Evolutionary conservation across 2,797 vertebrate genomes (phyloP), one percentile per base, ranked within the genome.

Genomic region (Falco berigora): DNA sequence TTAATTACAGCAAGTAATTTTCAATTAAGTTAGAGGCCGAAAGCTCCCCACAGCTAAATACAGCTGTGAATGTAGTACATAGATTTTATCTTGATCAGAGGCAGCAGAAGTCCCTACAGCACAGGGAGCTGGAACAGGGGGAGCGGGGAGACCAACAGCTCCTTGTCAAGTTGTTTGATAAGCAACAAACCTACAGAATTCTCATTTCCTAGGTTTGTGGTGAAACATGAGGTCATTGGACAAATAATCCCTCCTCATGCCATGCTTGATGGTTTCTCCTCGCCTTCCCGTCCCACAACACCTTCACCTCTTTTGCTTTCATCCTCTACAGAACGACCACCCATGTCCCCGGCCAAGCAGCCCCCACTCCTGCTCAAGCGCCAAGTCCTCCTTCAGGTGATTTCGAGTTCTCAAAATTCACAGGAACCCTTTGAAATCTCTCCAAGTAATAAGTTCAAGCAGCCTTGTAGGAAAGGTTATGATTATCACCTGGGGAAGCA

Each of bases 1-100:
- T 87, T 94, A 94, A 97, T 88, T 92, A 96, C 95, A 56, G 78
- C 42, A 7, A 66, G 71, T 49, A 10, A 44, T 63, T 92, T 36
- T 49, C 81, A 94, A 92, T 92, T 85, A 85, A 76, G 38, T 9
- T 9, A 22, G 67, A 87, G 84, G 84, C 89, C 89, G 89, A 82
- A 76, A 62, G 67, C 59, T 85, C 90, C 74, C 71, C 50, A 25
- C 67, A 74, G 86, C 72, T 19, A 77, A 86, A 92, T 15, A 36
- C 32, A 34, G 69, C 72, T 79, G 78, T 16, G 34, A 76, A 73
- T 1, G 3, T 2, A 66, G n/a, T 0, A 1, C 62, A 91, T 24
- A 16, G 77, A 72, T 89, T 69, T 64, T 4, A 36, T 53, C 55
- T 89, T 50, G 32, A 58, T 79, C 38, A 68, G 34, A 85, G 28